Evolutionary conservation across 2,888 invertebrate genomes (phyloP), one percentile per base, ranked within the genome.

Genomic region (Ferrisia virgata): DNA sequence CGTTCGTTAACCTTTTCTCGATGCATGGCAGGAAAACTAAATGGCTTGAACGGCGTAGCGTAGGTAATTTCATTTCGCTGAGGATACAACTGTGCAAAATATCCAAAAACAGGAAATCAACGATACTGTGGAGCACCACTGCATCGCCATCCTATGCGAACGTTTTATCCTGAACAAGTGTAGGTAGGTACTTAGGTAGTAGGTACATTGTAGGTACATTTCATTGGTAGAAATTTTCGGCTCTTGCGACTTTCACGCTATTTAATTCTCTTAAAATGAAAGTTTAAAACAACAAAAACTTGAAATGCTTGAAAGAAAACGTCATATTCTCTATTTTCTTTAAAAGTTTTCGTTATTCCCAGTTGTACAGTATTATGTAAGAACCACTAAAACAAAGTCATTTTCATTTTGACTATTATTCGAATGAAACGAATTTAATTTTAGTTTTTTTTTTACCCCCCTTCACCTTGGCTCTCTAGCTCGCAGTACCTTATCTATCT

Each of bases 351-450:
- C 22, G 72, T 33, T 72, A 72, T 72, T 72, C 72, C 72, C 72
- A 72, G 72, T 72, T 33, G 72, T 72, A 36, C 36, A 13, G 72
- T 72, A 72, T 72, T 72, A 72, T 72, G 72, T 72, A 72, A 72
- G 72, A 72, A 72, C 72, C 72, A 72, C 72, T 72, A 72, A 72
- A 72, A 72, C 72, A 72, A 72, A 72, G 72, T 72, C 72, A 72
- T 72, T 72, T 72, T 72, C n/a, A 72, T 72, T 72, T 72, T 33
- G 72, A 33, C 72, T 72, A 72, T 72, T 72, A 72, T 72, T 72
- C 72, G 72, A 72, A 72, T 72, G 72, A 36, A 72, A 33, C 22
- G 11, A 72, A 72, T 72, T 72, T 72, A 72, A 72, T 72, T 72
- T 72, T 18, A 72, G 36, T 33, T 33, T 72, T 72, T 72, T 72